These are phyloP conservation scores for Agrenia bidenticulata DNA, from an alignment of 2,888 invertebrate species.

Conservation along the genomic window DNA sequence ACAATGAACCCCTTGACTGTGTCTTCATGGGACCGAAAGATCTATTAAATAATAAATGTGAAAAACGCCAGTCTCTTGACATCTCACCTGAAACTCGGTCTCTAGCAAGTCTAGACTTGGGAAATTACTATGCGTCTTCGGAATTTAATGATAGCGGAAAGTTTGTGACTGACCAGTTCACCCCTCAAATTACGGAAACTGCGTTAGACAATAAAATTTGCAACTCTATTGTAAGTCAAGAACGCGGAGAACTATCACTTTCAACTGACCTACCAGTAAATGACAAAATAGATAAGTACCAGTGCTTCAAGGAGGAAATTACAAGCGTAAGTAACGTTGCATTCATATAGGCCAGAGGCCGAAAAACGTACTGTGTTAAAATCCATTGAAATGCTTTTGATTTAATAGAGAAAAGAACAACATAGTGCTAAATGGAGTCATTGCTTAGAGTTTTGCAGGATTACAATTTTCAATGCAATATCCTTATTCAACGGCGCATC, in stretches of 20 bases:
- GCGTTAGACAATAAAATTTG: neutral
- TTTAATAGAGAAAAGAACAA: constrained; percentile 55
- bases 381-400: no score
- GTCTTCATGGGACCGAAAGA: neutral
- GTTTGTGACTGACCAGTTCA: neutral
- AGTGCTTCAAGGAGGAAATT: constrained; percentile 47
- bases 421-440: constrained; percentile 57
- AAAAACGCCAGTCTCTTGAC: constrained; percentile 23
- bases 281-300: constrained; percentile 41
- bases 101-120: constrained; percentile 50
- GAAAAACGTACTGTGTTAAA: constrained; percentile 6
- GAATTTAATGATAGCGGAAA: constrained; percentile 1
- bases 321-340: constrained; percentile 38
- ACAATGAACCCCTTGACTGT: constrained; percentile 4
- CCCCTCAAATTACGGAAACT: neutral
- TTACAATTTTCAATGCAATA: constrained; percentile 61
- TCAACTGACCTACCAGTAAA: neutral
- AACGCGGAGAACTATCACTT: no score
- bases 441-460: constrained; percentile 61
- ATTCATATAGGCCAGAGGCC: neutral
- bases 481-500: constrained; percentile 61
- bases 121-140: constrained; percentile 33
- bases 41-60: neutral
- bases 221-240: no score
- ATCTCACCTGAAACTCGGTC: constrained; percentile 52